A percentile compares a stretch with the other conserved stretches of the same genome.
Conservation (phyloP, 2,113 vertebrate genomes). For the Platysteira castanea region DNA sequence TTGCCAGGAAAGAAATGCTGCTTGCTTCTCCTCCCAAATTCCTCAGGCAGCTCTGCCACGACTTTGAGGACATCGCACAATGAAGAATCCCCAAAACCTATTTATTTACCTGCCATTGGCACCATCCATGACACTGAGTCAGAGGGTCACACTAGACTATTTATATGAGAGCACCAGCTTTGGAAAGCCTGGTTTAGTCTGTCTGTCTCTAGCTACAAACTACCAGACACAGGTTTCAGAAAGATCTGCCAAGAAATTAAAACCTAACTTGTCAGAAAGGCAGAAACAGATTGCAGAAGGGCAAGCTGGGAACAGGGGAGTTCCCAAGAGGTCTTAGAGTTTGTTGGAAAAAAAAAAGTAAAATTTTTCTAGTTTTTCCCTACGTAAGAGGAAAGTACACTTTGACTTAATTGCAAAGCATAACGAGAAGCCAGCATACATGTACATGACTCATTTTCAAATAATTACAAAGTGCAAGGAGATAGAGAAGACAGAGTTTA, state of each 20-base stretch:
- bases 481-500: not conserved
- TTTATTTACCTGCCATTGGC: not conserved
- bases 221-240: not conserved
- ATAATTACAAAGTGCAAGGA: not conserved
- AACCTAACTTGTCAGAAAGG: not conserved
- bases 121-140: not conserved
- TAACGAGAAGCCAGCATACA: not conserved
- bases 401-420: not conserved
- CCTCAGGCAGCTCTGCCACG: not conserved
- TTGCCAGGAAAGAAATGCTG: not conserved
- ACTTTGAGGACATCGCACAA: not conserved
- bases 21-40: not conserved
- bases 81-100: not conserved
- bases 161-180: not conserved
- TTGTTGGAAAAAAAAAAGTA: not conserved
- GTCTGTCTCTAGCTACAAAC: not conserved
- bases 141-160: not conserved
- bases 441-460: not conserved
- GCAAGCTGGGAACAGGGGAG: not conserved
- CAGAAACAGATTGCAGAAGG: not conserved
- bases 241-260: not conserved
- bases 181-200: not conserved
- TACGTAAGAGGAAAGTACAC: not conserved
- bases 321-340: not conserved
- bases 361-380: not conserved